Conservation (phyloP, 2,888 invertebrate genomes). For the Eutolmus rufibarbis region DNA sequence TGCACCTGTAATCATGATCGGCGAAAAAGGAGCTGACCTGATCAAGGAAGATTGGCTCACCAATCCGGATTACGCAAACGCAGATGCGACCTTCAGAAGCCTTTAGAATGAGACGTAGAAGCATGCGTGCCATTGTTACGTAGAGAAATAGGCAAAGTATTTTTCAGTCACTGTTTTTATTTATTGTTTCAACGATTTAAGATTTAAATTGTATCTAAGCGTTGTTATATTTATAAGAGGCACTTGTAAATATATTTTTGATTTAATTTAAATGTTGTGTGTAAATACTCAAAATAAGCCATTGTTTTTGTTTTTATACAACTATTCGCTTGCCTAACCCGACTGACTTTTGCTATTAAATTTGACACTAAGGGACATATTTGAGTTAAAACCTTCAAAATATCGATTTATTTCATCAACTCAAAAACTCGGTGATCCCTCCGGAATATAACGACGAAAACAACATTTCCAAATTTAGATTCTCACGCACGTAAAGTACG, state of each 20-base stretch:
- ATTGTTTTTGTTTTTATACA: too few species aligned
- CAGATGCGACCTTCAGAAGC: conserved; percentile 36
- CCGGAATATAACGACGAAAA: too few species aligned
- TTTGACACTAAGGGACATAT: too few species aligned
- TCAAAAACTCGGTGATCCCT: too few species aligned
- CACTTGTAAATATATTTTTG: conserved; percentile 13
- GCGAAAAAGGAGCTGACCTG: conserved; percentile 86
- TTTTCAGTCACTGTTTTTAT: conserved; percentile 15
- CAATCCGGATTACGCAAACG: conserved; percentile 58
- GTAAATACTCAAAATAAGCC: background rate
- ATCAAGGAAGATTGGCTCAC: conserved; percentile 83
- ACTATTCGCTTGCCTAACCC: too few species aligned
- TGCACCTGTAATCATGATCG: conserved; percentile 92
- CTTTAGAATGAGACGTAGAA: background rate
- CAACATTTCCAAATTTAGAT: too few species aligned
- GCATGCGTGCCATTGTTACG: conserved; percentile 22
- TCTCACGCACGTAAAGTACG: too few species aligned
- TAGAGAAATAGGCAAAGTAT: background rate
- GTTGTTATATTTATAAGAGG: conserved; percentile 13
- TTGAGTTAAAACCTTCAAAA: too few species aligned
- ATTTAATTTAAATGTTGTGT: background rate
- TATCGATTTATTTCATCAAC: too few species aligned
- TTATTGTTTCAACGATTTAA: background rate
- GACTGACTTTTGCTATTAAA: too few species aligned
- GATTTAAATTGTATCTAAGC: background rate